These are phyloP conservation scores for Etheostoma nigrum DNA, from an alignment of 2,797 vertebrate genomes.

Conservation along the genomic window DNA sequence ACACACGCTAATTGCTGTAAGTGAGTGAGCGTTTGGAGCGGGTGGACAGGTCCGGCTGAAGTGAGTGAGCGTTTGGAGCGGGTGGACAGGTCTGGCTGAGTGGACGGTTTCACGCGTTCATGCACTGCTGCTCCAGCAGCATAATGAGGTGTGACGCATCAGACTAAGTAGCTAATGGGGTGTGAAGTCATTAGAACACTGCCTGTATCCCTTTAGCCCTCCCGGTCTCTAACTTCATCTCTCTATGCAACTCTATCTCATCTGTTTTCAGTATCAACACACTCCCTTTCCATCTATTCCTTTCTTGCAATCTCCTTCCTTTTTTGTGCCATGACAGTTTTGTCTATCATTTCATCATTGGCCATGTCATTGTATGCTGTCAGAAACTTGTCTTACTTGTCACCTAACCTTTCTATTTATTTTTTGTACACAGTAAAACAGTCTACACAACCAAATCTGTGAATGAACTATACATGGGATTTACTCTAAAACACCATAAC, in stretches of 20 bases:
- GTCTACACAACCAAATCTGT: slow-evolving; percentile 2
- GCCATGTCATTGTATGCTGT: not conserved
- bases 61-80: slow-evolving; percentile 82
- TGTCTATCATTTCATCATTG: slow-evolving; percentile 16
- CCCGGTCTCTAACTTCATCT: slow-evolving; percentile 75
- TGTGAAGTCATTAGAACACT: slow-evolving; percentile 87
- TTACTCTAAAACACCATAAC: slow-evolving; percentile 9
- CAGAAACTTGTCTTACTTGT: slow-evolving; percentile 5
- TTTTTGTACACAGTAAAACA: not conserved
- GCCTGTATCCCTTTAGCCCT: slow-evolving; percentile 77
- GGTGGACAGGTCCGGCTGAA: slow-evolving; percentile 86
- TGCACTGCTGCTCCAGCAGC: slow-evolving; percentile 82
- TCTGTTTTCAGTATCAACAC: slow-evolving; percentile 63
- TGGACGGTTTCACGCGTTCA: slow-evolving; percentile 85
- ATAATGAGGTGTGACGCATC: slow-evolving; percentile 88
- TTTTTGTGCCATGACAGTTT: slow-evolving; percentile 8
- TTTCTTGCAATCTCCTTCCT: not conserved
- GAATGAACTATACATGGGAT: slow-evolving; percentile 32
- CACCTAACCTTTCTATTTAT: slow-evolving; percentile 14
- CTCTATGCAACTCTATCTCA: slow-evolving; percentile 68
- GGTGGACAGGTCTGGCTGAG: slow-evolving; percentile 86
- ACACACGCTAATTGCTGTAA: slow-evolving; percentile 81
- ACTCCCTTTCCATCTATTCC: slow-evolving; percentile 20
- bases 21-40: slow-evolving; percentile 82
- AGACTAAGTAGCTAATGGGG: slow-evolving; percentile 87